Base-by-base conservation (phyloP, 2,888 invertebrate species). In the Acleris sparsana region DNA sequence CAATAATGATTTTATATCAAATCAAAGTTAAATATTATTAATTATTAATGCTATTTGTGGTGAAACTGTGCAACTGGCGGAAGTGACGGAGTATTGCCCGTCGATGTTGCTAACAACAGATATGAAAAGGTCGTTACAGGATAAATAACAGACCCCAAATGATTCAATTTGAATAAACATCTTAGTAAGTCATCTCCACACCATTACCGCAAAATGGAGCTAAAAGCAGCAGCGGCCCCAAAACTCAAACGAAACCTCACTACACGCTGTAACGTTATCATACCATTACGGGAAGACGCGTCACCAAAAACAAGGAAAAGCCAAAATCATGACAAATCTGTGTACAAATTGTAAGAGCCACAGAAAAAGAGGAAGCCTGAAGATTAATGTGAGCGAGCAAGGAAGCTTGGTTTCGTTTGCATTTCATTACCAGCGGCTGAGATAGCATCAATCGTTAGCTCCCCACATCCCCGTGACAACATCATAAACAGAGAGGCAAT, bases 351-450 rank as follows among this genome's bases (percentile, higher is more conserved):
- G 83, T 81, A 64, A 73, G 79, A 80, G 80, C 83, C 81, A 72
- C 76, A 80, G 85, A 86, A 87, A 86, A 88, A 87, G 85, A 80
- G 83, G 83, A 66, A 84, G 80, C 83, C 78, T 76, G 77, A 83
- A 87, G 87, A 88, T 85, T 86, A 88, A 89, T 86, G 86, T 80
- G 80, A 76, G 73, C 76, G 80, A 77, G 77, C 83, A 76, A 82
- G 80, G 82, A 73, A 69, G 68, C 65, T 59, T 62, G 75, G 73
- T 75, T 80, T 76, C 83, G 85, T 86, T 87, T 87, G 83, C 87
- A 85, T 85, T 87, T 87, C 86, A 87, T 87, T 86, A 86, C 78
- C 67, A 72, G 46, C 70, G 67, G 62, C 71, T 66, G 73, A 71
- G 74, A 72, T 70, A 68, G 53, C 62, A 69, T 67, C 69, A 65